Evolutionary conservation across 2,113 vertebrate genomes (phyloP), one percentile per base, ranked within the genome.

Genomic region (Geococcyx californianus): DNA sequence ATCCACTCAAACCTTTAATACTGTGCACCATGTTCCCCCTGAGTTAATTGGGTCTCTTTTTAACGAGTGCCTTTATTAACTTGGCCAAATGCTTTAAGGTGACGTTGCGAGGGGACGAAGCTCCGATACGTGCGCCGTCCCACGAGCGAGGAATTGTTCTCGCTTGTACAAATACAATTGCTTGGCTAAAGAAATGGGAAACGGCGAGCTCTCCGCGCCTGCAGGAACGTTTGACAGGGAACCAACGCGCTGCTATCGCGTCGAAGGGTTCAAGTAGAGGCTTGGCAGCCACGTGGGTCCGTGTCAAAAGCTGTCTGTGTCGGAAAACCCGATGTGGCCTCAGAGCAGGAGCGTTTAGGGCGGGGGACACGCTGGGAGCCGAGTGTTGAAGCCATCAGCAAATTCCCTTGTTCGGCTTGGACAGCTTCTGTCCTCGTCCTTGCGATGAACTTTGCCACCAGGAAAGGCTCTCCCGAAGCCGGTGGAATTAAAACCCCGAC

Each of bases 381-480:
- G 49, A 3, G 2, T 26, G 45, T n/a, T 11, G 69, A 38, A 64
- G 67, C 42, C 42, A 49, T 20, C 5, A 44, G 54, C 62, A 44
- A 21, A 13, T 13, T 13, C 1, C 1, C 10, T 13, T 9, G 33
- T 28, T 47, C 56, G 1, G n/a, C 1, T 12, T 3, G 17, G 84
- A 10, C 31, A 36, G 21, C 6, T 40, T 6, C 62, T 33, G 12
- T 16, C 44, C 38, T 52, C 1, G 1, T 21, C 6, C 69, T 67
- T 6, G 19, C 1, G 18, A 16, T 68, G 54, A 52, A 15, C 77
- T 59, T 28, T 9, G 52, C 59, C 44, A 4, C 12, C 36, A 4
- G 45, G 45, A 60, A n/a, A 23, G 7, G 28, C 38, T n/a, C n/a
- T 60, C 45, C 40, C 8, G 5, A 19, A 45, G 55, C 2, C 4